Conservation (phyloP, 2,113 vertebrate species). For the Rousettus leschenaultii region DNA sequence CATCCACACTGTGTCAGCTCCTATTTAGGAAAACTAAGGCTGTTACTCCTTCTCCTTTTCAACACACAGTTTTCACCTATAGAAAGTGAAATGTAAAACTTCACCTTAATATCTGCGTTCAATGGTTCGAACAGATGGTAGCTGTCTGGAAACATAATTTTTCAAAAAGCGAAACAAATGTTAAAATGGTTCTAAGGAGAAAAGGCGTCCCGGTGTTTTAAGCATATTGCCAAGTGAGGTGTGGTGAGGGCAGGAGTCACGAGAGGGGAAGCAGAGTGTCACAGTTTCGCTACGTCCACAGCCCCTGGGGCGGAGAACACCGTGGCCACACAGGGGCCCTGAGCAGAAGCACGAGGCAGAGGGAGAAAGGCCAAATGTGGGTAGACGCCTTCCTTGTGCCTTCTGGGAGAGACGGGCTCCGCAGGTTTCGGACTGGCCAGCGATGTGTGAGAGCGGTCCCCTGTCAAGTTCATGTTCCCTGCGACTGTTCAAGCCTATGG, state of each 20-base stretch:
- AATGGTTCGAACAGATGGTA: neutral
- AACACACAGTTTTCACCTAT: constrained; percentile 1
- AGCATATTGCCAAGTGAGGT: neutral
- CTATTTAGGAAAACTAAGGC: constrained; percentile 56
- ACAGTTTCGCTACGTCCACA: neutral
- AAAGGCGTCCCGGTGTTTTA: neutral
- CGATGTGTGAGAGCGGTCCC: neutral
- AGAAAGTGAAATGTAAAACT: constrained; percentile 54
- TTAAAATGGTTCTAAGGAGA: neutral
- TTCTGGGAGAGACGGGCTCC: no score
- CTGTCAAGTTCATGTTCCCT: neutral
- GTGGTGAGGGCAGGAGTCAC: neutral
- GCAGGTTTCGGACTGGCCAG: neutral
- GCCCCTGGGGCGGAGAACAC: neutral
- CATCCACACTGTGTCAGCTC: constrained; percentile 70
- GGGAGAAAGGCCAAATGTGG: accelerated
- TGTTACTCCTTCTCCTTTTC: constrained; percentile 27
- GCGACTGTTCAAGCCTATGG: neutral
- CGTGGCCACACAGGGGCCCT: neutral
- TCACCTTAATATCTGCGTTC: constrained; percentile 40
- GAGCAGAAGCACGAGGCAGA: neutral
- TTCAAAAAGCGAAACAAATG: neutral
- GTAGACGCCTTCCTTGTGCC: accelerated
- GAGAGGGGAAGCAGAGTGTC: neutral
- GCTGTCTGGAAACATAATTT: neutral